These are phyloP conservation scores for Picus viridis DNA, from an alignment of 2,797 vertebrate species.

Conservation along the genomic window DNA sequence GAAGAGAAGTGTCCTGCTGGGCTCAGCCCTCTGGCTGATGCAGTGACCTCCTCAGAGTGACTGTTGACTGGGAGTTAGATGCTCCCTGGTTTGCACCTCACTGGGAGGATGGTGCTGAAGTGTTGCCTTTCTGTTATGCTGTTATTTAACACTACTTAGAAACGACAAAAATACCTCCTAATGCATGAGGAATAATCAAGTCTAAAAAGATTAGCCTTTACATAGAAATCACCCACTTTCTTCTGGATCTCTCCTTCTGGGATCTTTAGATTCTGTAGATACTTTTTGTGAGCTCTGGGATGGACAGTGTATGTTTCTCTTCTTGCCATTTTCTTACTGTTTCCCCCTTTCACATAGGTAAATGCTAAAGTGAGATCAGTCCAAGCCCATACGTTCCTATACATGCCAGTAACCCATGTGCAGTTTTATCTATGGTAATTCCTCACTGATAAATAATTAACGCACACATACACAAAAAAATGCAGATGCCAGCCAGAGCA, in stretches of 20 bases:
- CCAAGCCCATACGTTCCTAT: not conserved
- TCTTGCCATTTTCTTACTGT: not conserved
- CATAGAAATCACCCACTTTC: not conserved
- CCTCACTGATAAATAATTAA: not conserved
- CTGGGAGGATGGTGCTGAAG: too few relatives aligned
- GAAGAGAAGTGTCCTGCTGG: not conserved
- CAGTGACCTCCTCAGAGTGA: rapidly evolving
- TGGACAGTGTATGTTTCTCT: not conserved
- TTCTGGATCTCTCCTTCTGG: not conserved
- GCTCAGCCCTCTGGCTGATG: not conserved
- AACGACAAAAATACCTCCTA: not conserved
- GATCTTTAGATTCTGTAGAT: not conserved
- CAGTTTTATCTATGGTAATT: not conserved
- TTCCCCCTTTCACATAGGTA: not conserved
- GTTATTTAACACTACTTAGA: not conserved
- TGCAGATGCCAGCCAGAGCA: not conserved
- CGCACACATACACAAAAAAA: not conserved
- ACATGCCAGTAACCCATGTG: not conserved
- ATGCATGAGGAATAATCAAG: not conserved
- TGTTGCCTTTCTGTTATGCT: not conserved
- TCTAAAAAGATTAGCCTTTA: not conserved
- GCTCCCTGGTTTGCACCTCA: not conserved
- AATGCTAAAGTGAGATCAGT: not conserved
- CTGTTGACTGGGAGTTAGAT: not conserved
- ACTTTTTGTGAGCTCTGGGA: not conserved